These are phyloP conservation scores for Porites lobata DNA, from an alignment of 92 coral and sea anemone genomes.

Conservation along the genomic window DNA sequence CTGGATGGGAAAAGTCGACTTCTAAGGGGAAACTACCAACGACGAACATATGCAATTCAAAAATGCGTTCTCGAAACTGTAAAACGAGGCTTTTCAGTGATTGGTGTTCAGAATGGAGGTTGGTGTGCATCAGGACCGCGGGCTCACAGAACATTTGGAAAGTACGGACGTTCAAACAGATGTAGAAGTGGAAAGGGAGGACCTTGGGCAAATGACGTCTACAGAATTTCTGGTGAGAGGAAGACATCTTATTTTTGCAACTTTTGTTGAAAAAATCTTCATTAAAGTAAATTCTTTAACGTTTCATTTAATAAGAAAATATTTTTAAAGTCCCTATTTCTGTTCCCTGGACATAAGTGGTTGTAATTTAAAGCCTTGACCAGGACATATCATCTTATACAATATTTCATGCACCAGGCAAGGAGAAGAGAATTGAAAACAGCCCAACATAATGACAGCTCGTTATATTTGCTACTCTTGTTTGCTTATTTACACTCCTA, in stretches of 20 bases:
- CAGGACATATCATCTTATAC: too few species aligned
- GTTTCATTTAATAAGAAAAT: too few species aligned
- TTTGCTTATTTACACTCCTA: too few species aligned
- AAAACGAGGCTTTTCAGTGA: constrained; percentile 23
- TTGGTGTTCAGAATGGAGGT: constrained; percentile 46
- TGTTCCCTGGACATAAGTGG: too few species aligned
- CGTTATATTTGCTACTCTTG: too few species aligned
- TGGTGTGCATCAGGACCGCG: constrained; percentile 56
- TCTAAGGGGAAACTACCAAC: constrained; percentile 30
- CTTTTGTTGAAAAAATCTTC: too few species aligned
- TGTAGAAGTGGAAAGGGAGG: constrained; percentile 46
- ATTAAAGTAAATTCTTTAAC: too few species aligned
- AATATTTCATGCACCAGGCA: too few species aligned
- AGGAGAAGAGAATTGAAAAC: too few species aligned
- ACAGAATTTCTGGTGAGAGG: constrained; percentile 32
- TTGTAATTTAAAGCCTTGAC: too few species aligned
- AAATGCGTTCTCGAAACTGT: constrained; percentile 33
- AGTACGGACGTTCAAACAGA: constrained; percentile 43
- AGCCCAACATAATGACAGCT: too few species aligned
- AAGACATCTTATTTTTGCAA: too few species aligned
- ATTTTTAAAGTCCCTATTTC: neutral
- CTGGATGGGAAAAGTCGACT: constrained; percentile 38
- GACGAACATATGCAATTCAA: constrained; percentile 32
- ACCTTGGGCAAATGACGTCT: constrained; percentile 51
- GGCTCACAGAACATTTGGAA: constrained; percentile 31